A percentile compares a stretch with the other conserved stretches of the same genome.
These are phyloP conservation scores for Mythimna albipuncta DNA, from an alignment of 2,888 invertebrate species.

Conservation along the genomic window DNA sequence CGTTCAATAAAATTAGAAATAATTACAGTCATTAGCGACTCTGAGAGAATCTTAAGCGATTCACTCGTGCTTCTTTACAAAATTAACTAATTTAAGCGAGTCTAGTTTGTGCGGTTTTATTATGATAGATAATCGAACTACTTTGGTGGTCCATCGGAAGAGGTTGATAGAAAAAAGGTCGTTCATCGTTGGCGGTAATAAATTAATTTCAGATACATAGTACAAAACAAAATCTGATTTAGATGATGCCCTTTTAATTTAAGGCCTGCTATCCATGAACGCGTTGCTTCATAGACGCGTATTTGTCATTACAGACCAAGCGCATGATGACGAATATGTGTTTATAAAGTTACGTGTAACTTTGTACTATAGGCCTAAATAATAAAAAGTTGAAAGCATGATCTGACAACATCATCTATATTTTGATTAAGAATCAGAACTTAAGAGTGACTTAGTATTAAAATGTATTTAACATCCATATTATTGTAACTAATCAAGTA, in stretches of 20 bases:
- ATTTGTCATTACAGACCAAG: too few relatives aligned
- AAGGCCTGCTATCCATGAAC: too few relatives aligned
- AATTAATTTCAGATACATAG: background rate
- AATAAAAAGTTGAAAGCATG: background rate
- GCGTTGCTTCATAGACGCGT: too few relatives aligned
- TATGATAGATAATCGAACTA: conserved; percentile 37
- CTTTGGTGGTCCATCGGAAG: conserved; percentile 43
- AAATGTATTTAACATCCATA: too few relatives aligned
- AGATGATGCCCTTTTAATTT: background rate
- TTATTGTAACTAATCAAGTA: too few relatives aligned
- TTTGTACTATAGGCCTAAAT: too few relatives aligned
- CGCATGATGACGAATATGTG: too few relatives aligned
- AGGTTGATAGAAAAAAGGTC: conserved; percentile 22
- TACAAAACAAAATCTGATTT: background rate
- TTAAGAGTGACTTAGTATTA: too few relatives aligned
- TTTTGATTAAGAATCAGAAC: too few relatives aligned
- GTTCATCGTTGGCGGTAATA: background rate
- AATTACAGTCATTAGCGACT: conserved; percentile 70
- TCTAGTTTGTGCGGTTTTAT: conserved; percentile 41
- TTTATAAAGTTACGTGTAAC: too few relatives aligned
- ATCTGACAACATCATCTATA: background rate
- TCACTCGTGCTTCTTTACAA: conserved; percentile 47
- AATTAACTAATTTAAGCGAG: conserved; percentile 45
- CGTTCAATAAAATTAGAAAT: conserved; percentile 72
- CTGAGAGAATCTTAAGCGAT: conserved; percentile 52